Percentiles rank a stretch among this genome's conserved stretches.
Conservation (phyloP, 2,888 invertebrate species). For the Diaphora mendica region DNA sequence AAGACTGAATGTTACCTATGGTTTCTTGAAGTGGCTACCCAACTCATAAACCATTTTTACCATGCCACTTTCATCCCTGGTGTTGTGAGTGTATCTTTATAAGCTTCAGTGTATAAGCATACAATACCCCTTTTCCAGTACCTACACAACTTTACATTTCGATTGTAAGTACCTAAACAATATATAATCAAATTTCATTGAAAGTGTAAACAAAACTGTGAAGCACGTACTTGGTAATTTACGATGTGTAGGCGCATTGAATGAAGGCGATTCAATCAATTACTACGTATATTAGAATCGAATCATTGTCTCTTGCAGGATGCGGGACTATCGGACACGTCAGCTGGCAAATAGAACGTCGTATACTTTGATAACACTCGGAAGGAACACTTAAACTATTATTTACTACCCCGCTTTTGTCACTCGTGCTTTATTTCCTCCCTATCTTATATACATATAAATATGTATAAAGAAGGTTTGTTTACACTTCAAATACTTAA, state of each 20-base stretch:
- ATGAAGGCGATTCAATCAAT: constrained; percentile 22
- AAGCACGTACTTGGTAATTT: background rate
- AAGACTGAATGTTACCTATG: no score
- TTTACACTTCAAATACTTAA: no score
- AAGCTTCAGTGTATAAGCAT: background rate
- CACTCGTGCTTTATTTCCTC: background rate
- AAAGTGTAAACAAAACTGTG: background rate
- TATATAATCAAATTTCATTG: background rate
- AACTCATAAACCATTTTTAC: background rate
- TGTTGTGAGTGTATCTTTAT: background rate
- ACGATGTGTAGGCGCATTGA: background rate
- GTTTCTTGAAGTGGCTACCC: background rate
- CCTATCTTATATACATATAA: no score
- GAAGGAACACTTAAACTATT: background rate
- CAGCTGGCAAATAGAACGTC: constrained; percentile 11
- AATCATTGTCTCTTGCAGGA: constrained; percentile 38
- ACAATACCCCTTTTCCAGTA: background rate
- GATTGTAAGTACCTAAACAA: background rate
- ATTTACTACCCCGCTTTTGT: background rate
- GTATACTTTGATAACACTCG: background rate
- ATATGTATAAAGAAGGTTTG: background rate
- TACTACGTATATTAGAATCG: constrained; percentile 27
- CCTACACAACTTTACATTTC: background rate
- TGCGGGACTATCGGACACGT: constrained; percentile 41
- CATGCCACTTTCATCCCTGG: background rate